These are phyloP conservation scores for Anoplolepis gracilipes DNA, from an alignment of 1,140 invertebrate genomes.

Conservation along the genomic window DNA sequence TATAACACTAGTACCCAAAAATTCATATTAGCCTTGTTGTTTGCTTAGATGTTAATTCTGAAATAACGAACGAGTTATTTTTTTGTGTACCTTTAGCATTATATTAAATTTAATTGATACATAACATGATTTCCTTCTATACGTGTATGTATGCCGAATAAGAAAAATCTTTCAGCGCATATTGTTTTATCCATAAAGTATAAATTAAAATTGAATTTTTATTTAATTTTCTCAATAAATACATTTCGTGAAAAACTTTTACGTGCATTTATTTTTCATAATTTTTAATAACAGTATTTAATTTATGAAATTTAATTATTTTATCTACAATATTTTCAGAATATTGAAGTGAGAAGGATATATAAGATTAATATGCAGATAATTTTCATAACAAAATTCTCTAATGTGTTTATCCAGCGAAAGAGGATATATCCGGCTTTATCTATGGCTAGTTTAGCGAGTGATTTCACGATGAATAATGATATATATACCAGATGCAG, in stretches of 20 bases:
- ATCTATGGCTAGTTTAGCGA: slow-evolving; percentile 30
- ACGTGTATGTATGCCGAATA: not conserved
- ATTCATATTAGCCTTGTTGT: no score
- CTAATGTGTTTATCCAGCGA: not conserved
- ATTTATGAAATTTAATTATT: not conserved
- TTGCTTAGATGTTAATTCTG: no score
- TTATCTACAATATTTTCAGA: not conserved
- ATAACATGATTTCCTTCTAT: not conserved
- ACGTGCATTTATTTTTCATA: slow-evolving; percentile 1
- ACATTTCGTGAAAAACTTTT: no score
- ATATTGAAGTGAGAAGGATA: not conserved
- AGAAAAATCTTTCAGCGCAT: not conserved
- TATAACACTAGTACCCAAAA: no score
- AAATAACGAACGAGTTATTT: no score
- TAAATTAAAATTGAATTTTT: slow-evolving; percentile 5
- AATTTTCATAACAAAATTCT: slow-evolving; percentile 1
- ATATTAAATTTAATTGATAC: slow-evolving; percentile 24
- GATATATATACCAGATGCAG: not conserved
- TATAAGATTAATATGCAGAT: not conserved
- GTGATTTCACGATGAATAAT: not conserved
- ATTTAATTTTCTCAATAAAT: not conserved
- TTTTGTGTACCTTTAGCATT: no score
- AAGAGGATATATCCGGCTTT: not conserved
- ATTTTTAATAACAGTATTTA: not conserved
- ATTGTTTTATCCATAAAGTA: no score